Evolutionary conservation across 2,888 invertebrate genomes (phyloP).

Genomic region (Drosophila pseudotakahashii): DNA sequence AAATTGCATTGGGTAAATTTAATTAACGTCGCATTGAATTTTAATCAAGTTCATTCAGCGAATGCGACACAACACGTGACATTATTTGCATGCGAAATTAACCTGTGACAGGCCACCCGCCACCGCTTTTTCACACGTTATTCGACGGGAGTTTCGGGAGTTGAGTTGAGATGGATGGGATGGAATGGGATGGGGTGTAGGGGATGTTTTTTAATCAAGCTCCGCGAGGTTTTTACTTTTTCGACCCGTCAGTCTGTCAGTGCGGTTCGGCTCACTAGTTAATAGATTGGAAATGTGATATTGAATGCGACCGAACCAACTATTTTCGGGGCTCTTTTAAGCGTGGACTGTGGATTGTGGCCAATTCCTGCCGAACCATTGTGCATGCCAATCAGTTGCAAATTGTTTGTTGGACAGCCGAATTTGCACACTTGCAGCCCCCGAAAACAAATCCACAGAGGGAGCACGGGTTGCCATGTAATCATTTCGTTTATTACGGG

Average conservation of each 20-base stretch:
- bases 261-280: conserved; percentile 22
- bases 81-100: conserved; percentile 78
- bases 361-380: conserved; percentile 9
- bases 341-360: conserved; percentile 6
- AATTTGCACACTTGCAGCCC: conserved; percentile 3
- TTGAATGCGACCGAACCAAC: conserved; percentile 13
- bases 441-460: conserved; percentile 2
- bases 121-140: conserved; percentile 29
- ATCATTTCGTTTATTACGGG: conserved; percentile 39
- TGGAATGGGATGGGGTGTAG: background rate
- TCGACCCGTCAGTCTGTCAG: conserved; percentile 11
- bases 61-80: conserved; percentile 72
- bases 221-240: conserved; percentile 12
- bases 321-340: conserved; percentile 15
- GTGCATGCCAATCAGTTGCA: conserved; percentile 24
- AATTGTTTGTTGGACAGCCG: conserved; percentile 18
- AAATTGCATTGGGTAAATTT: conserved; percentile 74
- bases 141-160: conserved; percentile 1
- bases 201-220: conserved; percentile 35
- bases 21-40: conserved; percentile 78
- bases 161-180: background rate
- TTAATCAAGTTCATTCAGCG: conserved; percentile 76
- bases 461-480: conserved; percentile 15
- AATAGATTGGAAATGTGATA: conserved; percentile 41
- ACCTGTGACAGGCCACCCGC: conserved; percentile 59